phyloP scores from a whole-genome alignment of 2,113 vertebrate species.

The Labeo catla region DNA sequence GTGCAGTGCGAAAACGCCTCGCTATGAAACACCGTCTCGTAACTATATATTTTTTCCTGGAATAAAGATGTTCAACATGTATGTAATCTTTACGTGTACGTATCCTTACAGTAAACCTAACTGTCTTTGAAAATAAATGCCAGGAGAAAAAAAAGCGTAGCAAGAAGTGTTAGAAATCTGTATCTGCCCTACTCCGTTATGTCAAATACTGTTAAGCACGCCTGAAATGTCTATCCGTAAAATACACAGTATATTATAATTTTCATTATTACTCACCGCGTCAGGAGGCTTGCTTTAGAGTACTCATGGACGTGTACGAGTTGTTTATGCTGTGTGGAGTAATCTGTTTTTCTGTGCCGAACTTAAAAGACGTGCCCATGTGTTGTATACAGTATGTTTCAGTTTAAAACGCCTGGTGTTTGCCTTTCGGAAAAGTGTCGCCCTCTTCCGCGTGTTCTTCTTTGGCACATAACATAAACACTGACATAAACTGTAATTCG shows the following conservation, averaged over 20 bases:
- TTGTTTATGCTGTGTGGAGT: neutral
- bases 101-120: neutral
- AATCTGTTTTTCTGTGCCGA: neutral
- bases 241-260: neutral
- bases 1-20: neutral
- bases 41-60: neutral
- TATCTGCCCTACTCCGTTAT: neutral
- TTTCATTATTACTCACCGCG: neutral
- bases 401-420: neutral
- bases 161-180: neutral
- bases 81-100: neutral
- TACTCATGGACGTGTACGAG: neutral
- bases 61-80: neutral
- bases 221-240: neutral
- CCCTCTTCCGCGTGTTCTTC: neutral
- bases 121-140: neutral
- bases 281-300: neutral
- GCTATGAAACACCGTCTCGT: neutral
- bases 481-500: neutral
- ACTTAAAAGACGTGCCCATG: neutral
- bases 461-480: constrained; percentile 8
- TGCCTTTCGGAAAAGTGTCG: neutral
- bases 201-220: neutral
- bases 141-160: neutral
- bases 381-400: neutral